phyloP scores from a whole-genome alignment of 2,797 vertebrate genomes.

The Steatocranus sp. region DNA sequence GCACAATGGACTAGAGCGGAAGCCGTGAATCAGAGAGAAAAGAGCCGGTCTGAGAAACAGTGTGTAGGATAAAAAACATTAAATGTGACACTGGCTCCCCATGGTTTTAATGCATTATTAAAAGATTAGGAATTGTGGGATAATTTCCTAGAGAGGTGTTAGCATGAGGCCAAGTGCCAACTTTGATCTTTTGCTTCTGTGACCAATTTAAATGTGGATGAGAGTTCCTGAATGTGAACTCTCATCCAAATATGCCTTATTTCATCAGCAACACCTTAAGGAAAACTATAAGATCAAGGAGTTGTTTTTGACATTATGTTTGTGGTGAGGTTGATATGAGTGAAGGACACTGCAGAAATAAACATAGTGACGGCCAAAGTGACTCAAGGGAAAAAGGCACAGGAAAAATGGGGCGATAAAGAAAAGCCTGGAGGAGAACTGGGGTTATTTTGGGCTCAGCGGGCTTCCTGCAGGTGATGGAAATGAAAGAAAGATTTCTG shows the following conservation, averaged over 20 bases:
- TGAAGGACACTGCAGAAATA: slow-evolving; percentile 65
- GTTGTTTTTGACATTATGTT: slow-evolving; percentile 20
- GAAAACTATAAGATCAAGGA: not conserved
- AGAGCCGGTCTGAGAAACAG: not conserved
- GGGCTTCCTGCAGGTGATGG: slow-evolving; percentile 80
- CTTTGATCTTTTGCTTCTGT: not conserved
- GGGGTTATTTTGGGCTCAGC: slow-evolving; percentile 68
- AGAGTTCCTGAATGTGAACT: too few relatives aligned
- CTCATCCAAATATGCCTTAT: not conserved
- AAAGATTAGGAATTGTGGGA: not conserved
- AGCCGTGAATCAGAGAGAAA: not conserved
- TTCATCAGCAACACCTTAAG: not conserved
- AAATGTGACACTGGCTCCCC: not conserved
- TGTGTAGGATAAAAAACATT: not conserved
- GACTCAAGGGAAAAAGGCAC: slow-evolving; percentile 66
- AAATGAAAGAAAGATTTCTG: slow-evolving; percentile 68
- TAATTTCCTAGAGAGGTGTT: not conserved
- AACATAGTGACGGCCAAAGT: slow-evolving; percentile 47
- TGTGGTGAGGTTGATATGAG: not conserved
- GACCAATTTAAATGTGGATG: not conserved
- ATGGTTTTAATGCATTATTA: not conserved
- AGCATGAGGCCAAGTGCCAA: not conserved
- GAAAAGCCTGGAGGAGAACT: slow-evolving; percentile 64
- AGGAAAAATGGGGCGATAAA: slow-evolving; percentile 70
- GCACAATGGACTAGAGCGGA: slow-evolving; percentile 59